Evolutionary conservation across 2,113 vertebrate genomes (phyloP).

Genomic region (Colinus virginianus): DNA sequence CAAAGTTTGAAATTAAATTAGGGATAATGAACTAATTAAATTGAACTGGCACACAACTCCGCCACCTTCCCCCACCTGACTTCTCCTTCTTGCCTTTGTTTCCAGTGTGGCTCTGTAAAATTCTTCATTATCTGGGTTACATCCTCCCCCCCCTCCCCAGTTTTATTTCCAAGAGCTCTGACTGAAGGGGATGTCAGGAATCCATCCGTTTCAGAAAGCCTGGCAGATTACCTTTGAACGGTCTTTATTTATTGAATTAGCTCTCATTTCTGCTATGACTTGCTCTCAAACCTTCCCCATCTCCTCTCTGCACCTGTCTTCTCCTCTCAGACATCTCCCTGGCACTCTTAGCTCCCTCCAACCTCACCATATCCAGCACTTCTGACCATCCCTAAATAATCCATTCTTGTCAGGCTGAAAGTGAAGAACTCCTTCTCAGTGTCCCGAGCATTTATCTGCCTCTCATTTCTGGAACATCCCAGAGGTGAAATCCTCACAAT

Average conservation of each 20-base stretch:
- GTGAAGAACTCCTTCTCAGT: neutral
- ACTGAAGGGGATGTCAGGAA: slow-evolving; percentile 64
- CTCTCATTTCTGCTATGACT: slow-evolving; percentile 12
- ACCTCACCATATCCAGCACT: neutral
- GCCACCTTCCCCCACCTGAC: slow-evolving; percentile 34
- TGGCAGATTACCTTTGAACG: slow-evolving; percentile 38
- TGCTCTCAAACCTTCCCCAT: neutral
- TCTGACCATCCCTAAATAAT: neutral
- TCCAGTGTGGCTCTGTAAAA: slow-evolving; percentile 42
- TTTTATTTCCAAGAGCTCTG: slow-evolving; percentile 55
- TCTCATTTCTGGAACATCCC: neutral
- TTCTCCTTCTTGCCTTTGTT: slow-evolving; percentile 49
- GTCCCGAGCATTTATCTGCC: neutral
- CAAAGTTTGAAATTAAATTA: slow-evolving; percentile 75
- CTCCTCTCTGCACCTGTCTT: neutral
- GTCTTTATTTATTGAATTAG: slow-evolving; percentile 29
- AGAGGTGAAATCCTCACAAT: neutral
- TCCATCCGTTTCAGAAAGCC: slow-evolving; percentile 30
- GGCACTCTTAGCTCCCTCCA: neutral
- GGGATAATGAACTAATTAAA: slow-evolving; percentile 75
- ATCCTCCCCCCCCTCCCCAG: slow-evolving; percentile 16
- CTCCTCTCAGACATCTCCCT: neutral
- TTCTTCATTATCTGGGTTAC: slow-evolving; percentile 64
- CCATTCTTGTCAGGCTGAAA: neutral
- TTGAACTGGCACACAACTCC: slow-evolving; percentile 33